Conservation (phyloP, 2,113 vertebrate genomes). For the Petrocephalus microphthalmus region DNA sequence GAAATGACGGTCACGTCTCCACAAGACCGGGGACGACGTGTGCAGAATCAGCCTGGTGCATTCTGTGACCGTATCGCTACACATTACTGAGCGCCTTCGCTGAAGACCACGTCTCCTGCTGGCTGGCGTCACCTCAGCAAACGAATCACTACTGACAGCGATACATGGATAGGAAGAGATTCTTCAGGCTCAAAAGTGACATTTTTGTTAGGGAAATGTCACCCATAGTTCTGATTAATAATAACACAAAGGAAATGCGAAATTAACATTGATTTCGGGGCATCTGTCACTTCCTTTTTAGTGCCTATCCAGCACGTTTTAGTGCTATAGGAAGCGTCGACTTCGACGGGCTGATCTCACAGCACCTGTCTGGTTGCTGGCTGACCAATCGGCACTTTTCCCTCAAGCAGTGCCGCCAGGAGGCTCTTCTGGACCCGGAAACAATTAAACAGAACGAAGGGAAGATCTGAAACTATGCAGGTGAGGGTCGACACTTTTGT, state of each 20-base stretch:
- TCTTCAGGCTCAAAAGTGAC: not conserved
- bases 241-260: not conserved
- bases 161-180: not conserved
- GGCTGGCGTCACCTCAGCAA: not conserved
- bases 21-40: not conserved
- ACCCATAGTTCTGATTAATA: not conserved
- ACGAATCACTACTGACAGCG: not conserved
- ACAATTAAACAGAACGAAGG: not conserved
- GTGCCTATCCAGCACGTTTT: not conserved
- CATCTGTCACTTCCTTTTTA: not conserved
- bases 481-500: not conserved
- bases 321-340: no score
- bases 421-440: not conserved
- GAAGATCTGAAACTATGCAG: not conserved
- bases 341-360: not conserved
- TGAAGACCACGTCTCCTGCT: not conserved
- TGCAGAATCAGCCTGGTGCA: not conserved
- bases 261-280: not conserved
- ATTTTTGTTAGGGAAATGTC: not conserved
- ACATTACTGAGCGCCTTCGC: not conserved
- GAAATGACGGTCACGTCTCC: not conserved
- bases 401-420: not conserved
- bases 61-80: not conserved
- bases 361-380: not conserved
- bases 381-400: not conserved